A percentile compares a stretch with the other conserved stretches of the same genome.
phyloP scores from a whole-genome alignment of 2,797 vertebrate genomes.

The Hybognathus amarus region DNA sequence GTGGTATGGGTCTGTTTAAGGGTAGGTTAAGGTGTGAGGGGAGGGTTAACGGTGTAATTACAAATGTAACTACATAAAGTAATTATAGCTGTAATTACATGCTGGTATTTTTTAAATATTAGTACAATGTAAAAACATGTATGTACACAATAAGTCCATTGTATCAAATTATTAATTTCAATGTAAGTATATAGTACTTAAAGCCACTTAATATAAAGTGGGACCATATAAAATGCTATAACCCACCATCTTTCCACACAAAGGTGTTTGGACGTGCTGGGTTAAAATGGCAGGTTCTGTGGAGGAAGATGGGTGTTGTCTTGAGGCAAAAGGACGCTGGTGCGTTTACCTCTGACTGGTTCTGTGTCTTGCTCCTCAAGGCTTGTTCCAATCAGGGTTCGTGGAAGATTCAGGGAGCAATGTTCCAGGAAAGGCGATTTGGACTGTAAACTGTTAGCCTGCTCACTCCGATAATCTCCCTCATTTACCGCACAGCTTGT shows the following conservation, averaged over 20 bases:
- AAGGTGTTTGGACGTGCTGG: not conserved
- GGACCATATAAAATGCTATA: too few relatives aligned
- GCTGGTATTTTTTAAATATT: too few relatives aligned
- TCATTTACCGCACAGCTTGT: slow-evolving; percentile 70
- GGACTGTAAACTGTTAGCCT: slow-evolving; percentile 69
- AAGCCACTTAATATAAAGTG: too few relatives aligned
- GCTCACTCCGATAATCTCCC: slow-evolving; percentile 71
- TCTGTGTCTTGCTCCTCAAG: slow-evolving; percentile 58
- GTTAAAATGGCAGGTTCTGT: slow-evolving; percentile 28
- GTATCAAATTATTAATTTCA: too few relatives aligned
- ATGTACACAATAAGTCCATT: too few relatives aligned
- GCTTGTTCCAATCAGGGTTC: slow-evolving; percentile 67
- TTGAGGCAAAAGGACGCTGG: slow-evolving; percentile 18
- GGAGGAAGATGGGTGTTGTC: slow-evolving; percentile 12
- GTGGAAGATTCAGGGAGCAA: slow-evolving; percentile 71
- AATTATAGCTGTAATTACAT: too few relatives aligned
- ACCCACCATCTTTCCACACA: slow-evolving; percentile 3
- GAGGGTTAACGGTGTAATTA: too few relatives aligned
- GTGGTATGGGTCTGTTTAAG: too few relatives aligned
- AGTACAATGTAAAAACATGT: too few relatives aligned
- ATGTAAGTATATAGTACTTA: too few relatives aligned
- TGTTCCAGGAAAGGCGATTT: slow-evolving; percentile 76
- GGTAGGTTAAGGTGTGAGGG: too few relatives aligned
- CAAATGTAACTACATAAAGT: too few relatives aligned
- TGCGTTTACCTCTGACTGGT: slow-evolving; percentile 22